These are phyloP conservation scores for Heliconius eleuchia DNA, from an alignment of 1,140 invertebrate genomes.

Conservation along the genomic window DNA sequence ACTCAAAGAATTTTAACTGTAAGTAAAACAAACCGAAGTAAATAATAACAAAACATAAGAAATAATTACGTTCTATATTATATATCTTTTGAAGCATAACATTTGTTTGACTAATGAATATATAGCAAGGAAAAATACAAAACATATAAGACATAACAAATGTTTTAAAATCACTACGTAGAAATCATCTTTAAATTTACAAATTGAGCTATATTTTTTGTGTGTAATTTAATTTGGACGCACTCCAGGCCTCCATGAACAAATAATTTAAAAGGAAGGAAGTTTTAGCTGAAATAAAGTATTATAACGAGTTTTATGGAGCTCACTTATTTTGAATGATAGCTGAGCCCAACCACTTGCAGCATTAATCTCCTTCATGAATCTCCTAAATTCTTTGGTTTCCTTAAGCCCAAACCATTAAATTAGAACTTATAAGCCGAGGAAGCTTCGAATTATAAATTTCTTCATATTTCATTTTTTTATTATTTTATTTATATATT, in stretches of 20 bases:
- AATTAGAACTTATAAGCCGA: conserved; percentile 1
- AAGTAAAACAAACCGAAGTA: too few relatives aligned
- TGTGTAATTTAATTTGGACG: conserved; percentile 76
- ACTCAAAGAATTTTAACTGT: too few relatives aligned
- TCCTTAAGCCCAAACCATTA: conserved; percentile 5
- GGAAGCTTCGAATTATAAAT: neutral
- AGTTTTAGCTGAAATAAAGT: conserved; percentile 77
- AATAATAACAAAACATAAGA: too few relatives aligned
- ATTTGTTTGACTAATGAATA: neutral
- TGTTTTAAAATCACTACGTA: neutral
- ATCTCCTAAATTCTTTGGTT: conserved; percentile 51
- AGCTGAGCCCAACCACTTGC: conserved; percentile 70
- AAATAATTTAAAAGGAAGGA: conserved; percentile 74
- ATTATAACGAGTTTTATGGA: conserved; percentile 75
- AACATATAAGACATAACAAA: neutral
- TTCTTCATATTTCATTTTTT: neutral
- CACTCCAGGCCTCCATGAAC: conserved; percentile 62
- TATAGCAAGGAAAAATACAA: neutral
- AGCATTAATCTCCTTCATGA: conserved; percentile 72
- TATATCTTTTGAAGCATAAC: too few relatives aligned
- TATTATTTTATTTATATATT: too few relatives aligned
- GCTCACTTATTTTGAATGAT: conserved; percentile 77
- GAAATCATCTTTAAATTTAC: conserved; percentile 50
- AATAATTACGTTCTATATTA: too few relatives aligned
- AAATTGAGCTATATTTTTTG: conserved; percentile 60